Conservation (phyloP, 53 echinoderm and acorn worm species). For the Mesocentrotus franciscanus region DNA sequence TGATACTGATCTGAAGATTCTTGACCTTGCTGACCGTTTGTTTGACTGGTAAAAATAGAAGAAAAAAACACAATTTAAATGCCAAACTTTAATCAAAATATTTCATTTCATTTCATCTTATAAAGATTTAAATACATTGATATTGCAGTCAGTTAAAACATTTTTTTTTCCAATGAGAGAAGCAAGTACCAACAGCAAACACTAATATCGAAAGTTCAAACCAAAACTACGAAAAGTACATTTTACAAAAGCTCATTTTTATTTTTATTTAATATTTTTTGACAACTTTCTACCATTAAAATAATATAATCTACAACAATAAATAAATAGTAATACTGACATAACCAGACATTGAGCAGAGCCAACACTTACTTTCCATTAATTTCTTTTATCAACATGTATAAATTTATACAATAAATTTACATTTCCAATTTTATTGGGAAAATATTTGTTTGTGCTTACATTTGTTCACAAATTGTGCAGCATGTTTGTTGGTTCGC, state of each 20-base stretch:
- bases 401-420: not conserved
- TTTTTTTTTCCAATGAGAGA: no score
- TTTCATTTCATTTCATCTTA: not conserved
- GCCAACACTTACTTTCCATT: no score
- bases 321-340: no score
- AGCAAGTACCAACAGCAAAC: not conserved
- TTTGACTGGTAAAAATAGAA: conserved; percentile 68
- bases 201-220: not conserved
- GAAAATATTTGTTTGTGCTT: conserved; percentile 37
- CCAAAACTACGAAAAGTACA: no score
- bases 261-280: no score
- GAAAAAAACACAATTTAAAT: not conserved
- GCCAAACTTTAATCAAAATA: not conserved
- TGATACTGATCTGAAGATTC: conserved; percentile 74
- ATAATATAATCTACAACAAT: no score
- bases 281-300: no score
- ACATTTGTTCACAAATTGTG: conserved; percentile 84
- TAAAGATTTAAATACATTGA: not conserved
- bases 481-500: conserved; percentile 80
- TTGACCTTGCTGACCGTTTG: conserved; percentile 70
- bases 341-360: no score
- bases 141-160: no score
- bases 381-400: no score
- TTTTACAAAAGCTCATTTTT: no score
- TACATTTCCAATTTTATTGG: not conserved